phyloP scores from a whole-genome alignment of 30 jellyfish, hydroid and myxozoan genomes.

The Aurelia sp. region DNA sequence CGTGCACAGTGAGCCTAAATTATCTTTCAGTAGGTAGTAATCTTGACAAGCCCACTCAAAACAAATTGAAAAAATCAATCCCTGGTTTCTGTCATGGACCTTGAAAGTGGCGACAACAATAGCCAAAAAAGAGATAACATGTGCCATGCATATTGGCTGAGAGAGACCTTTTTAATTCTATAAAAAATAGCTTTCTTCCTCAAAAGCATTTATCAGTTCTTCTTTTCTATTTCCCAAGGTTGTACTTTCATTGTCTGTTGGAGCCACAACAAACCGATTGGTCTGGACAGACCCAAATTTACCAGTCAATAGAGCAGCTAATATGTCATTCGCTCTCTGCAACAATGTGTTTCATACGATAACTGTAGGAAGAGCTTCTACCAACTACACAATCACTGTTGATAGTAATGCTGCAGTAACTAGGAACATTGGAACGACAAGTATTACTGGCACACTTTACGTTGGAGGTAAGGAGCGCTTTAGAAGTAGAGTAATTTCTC shows the following conservation, averaged over 20 bases:
- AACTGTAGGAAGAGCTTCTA: constrained; percentile 19
- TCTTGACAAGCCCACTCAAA: too few relatives aligned
- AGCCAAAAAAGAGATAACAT: too few relatives aligned
- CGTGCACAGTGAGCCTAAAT: too few relatives aligned
- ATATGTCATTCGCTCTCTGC: constrained; percentile 49
- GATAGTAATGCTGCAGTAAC: constrained; percentile 20
- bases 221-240: neutral
- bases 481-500: too few relatives aligned
- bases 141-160: too few relatives aligned
- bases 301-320: constrained; percentile 54
- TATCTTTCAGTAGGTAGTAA: too few relatives aligned
- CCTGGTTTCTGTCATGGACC: too few relatives aligned
- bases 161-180: too few relatives aligned
- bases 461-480: constrained; percentile 55
- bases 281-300: constrained; percentile 59
- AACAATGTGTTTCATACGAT: constrained; percentile 54
- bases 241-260: constrained; percentile 15
- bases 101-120: too few relatives aligned
- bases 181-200: too few relatives aligned
- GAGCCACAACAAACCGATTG: constrained; percentile 15
- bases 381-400: constrained; percentile 43
- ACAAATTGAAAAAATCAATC: too few relatives aligned
- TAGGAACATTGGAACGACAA: constrained; percentile 23
- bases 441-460: constrained; percentile 41
- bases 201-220: too few relatives aligned